phyloP scores from a whole-genome alignment of 2,888 invertebrate genomes.

The Halocaridina rubra region DNA sequence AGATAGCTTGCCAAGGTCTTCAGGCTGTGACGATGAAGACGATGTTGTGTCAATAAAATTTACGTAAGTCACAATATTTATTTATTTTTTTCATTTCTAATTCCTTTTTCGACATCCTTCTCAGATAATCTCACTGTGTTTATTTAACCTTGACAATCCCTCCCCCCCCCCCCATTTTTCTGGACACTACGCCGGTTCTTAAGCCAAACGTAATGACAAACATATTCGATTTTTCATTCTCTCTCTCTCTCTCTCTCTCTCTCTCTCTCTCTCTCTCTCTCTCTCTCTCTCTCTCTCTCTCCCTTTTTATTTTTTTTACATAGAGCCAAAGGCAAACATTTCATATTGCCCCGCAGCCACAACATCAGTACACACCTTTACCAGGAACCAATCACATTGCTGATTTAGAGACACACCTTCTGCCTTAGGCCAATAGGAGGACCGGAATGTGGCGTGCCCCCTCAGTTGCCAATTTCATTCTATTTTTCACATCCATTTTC shows the following conservation, averaged over 20 bases:
- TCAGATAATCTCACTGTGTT: not conserved
- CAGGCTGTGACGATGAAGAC: no score
- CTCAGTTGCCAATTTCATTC: not conserved
- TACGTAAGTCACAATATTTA: no score
- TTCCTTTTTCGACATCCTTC: not conserved
- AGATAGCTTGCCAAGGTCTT: no score
- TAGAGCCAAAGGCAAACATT: not conserved
- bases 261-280: not conserved
- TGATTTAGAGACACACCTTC: not conserved
- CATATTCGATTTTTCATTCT: no score
- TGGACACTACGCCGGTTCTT: no score
- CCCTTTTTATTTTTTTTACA: not conserved
- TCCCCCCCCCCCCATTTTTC: not conserved
- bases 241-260: not conserved
- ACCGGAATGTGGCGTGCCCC: not conserved
- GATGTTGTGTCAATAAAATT: no score
- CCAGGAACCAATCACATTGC: no score
- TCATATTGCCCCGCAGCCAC: no score
- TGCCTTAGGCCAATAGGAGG: not conserved
- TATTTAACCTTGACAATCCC: not conserved
- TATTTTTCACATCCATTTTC: no score
- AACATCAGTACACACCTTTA: no score
- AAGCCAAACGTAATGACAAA: no score
- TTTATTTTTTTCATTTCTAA: no score
- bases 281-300: not conserved